Evolutionary conservation across 2,113 vertebrate genomes (phyloP).

Genomic region (Passer montanus): DNA sequence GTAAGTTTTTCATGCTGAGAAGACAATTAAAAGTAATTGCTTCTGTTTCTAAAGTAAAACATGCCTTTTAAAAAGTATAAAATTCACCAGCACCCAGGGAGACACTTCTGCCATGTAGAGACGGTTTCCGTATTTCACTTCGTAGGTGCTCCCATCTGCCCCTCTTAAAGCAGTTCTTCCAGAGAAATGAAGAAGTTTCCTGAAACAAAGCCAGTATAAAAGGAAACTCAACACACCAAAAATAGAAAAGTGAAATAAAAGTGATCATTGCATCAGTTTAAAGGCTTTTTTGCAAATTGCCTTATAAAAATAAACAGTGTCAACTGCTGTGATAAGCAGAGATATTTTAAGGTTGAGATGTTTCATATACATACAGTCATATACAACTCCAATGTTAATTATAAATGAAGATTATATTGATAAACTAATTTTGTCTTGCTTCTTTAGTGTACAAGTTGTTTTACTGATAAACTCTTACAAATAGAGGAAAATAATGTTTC

Average conservation of each 20-base stretch:
- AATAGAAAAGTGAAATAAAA: neutral
- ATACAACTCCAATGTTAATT: neutral
- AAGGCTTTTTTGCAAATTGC: conserved; percentile 29
- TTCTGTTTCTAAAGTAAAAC: conserved; percentile 34
- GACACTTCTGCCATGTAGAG: neutral
- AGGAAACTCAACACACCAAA: neutral
- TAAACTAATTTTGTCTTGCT: neutral
- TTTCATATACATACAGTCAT: neutral
- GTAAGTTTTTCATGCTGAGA: conserved; percentile 26
- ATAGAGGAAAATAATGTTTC: neutral
- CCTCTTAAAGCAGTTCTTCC: neutral
- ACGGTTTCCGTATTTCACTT: conserved; percentile 13
- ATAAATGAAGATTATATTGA: neutral
- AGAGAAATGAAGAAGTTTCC: neutral
- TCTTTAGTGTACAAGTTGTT: neutral
- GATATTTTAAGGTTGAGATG: conserved; percentile 12
- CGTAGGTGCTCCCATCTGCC: conserved; percentile 24
- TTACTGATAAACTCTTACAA: neutral
- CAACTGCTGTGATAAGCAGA: conserved; percentile 28
- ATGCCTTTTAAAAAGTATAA: conserved; percentile 1
- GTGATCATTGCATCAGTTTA: conserved; percentile 6
- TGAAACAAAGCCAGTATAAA: neutral
- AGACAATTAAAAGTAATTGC: conserved; percentile 63
- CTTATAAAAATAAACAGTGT: neutral
- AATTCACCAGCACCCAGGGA: neutral